Conservation (phyloP, 2,888 invertebrate species). For the Harpagoxenus sublaevis region DNA sequence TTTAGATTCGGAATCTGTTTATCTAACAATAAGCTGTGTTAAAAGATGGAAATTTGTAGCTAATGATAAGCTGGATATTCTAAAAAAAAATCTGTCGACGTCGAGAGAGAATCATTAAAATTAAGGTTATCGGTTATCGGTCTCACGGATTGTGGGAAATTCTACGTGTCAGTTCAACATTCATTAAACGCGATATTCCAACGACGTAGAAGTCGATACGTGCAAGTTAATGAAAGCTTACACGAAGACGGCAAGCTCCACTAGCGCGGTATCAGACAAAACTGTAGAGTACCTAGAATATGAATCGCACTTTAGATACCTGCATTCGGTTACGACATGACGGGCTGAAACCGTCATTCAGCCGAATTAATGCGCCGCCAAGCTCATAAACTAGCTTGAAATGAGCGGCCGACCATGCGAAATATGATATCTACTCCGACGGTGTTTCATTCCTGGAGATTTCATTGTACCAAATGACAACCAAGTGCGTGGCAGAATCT, state of each 20-base stretch:
- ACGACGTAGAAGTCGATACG: conserved; percentile 2
- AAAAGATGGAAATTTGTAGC: neutral
- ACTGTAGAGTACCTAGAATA: conserved; percentile 1
- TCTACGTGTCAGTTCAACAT: neutral
- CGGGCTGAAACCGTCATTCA: conserved; percentile 59
- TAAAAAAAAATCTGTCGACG: neutral
- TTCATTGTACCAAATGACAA: conserved; percentile 58
- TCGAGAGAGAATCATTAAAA: neutral
- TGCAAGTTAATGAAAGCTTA: conserved; percentile 14
- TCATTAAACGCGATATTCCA: neutral
- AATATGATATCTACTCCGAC: conserved; percentile 62
- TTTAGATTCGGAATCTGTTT: conserved; percentile 13
- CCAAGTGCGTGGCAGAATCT: neutral
- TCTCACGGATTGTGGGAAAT: neutral
- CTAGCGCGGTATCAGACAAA: conserved; percentile 48
- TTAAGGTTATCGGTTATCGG: neutral
- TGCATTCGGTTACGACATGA: conserved; percentile 37
- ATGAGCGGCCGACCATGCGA: conserved; percentile 60
- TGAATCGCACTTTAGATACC: conserved; percentile 47
- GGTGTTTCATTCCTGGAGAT: conserved; percentile 70
- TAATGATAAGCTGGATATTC: neutral
- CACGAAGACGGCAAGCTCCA: neutral
- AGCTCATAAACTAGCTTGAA: conserved; percentile 73
- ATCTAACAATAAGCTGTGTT: neutral
- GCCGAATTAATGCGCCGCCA: conserved; percentile 73